Evolutionary conservation across 2,797 vertebrate species (phyloP).

Genomic region (Alexandromys oeconomus): DNA sequence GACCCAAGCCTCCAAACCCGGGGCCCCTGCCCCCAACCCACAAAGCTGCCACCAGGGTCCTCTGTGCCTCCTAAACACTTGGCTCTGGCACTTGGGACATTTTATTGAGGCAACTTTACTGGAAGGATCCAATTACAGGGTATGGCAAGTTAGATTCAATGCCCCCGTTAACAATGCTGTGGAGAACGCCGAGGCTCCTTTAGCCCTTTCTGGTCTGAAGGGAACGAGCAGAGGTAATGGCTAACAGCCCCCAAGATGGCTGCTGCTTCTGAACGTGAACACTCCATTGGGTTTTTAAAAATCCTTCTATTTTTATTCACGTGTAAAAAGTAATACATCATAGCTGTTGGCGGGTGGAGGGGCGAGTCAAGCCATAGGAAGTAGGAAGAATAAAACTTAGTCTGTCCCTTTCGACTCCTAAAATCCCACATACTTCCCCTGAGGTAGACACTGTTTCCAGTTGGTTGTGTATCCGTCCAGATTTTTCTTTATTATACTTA

Average conservation of each 20-base stretch:
- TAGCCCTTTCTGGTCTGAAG: slow-evolving; percentile 69
- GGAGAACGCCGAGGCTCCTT: slow-evolving; percentile 84
- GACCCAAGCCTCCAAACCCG: slow-evolving; percentile 69
- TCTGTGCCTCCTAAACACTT: slow-evolving; percentile 83
- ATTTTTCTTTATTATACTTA: slow-evolving; percentile 67
- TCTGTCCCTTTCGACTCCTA: slow-evolving; percentile 63
- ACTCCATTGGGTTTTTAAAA: slow-evolving; percentile 72
- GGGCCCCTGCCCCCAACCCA: slow-evolving; percentile 58
- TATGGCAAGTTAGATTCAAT: slow-evolving; percentile 84
- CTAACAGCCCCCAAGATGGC: slow-evolving; percentile 64
- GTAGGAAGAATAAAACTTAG: slow-evolving; percentile 69
- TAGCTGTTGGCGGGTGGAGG: slow-evolving; percentile 29
- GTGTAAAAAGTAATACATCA: slow-evolving; percentile 80
- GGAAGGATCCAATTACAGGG: slow-evolving; percentile 87
- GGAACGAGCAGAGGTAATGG: slow-evolving; percentile 64
- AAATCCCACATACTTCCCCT: slow-evolving; percentile 57
- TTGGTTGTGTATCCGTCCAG: slow-evolving; percentile 56
- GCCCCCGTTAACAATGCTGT: slow-evolving; percentile 87
- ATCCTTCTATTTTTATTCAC: slow-evolving; percentile 75
- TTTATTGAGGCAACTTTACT: slow-evolving; percentile 85
- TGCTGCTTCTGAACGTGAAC: slow-evolving; percentile 59
- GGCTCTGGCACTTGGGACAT: slow-evolving; percentile 78
- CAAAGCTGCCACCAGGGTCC: slow-evolving; percentile 80
- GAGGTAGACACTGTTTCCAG: slow-evolving; percentile 59
- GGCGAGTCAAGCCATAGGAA: slow-evolving; percentile 71